Conservation (phyloP, 2,797 vertebrate genomes). For the Xenentodon cancila region DNA sequence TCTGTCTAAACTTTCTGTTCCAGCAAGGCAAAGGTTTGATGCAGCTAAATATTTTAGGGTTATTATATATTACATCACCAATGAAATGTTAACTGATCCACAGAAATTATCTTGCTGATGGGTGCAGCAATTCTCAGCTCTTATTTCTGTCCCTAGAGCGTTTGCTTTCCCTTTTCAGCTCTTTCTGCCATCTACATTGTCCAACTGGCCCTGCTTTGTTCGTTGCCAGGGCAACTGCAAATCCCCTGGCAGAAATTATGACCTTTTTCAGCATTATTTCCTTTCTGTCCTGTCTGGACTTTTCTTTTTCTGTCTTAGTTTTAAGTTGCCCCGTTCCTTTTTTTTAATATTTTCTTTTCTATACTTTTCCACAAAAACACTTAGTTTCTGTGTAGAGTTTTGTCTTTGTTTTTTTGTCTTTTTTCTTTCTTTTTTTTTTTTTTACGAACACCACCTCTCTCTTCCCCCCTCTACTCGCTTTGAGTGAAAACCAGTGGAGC, state of each 20-base stretch:
- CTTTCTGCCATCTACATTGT: constrained; percentile 57
- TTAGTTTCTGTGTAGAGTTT: constrained; percentile 28
- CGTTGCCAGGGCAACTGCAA: constrained; percentile 80
- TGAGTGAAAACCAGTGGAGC: constrained; percentile 73
- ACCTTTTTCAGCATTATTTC: constrained; percentile 67
- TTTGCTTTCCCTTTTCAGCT: constrained; percentile 52
- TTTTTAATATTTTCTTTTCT: constrained; percentile 4
- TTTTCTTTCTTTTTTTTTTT: constrained; percentile 12
- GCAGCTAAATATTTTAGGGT: constrained; percentile 6
- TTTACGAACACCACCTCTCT: constrained; percentile 28
- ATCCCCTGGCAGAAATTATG: constrained; percentile 74
- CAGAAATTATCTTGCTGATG: constrained; percentile 34
- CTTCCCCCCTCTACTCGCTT: constrained; percentile 37
- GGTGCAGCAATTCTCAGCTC: constrained; percentile 37
- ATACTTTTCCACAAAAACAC: constrained; percentile 26
- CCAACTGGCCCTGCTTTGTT: constrained; percentile 75
- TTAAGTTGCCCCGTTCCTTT: constrained; percentile 23
- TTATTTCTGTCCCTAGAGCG: constrained; percentile 45
- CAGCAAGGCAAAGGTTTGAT: not conserved
- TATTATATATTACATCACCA: constrained; percentile 15
- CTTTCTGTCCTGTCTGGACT: constrained; percentile 30
- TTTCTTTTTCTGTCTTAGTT: constrained; percentile 33
- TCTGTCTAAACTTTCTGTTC: constrained; percentile 13
- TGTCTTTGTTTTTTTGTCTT: not conserved
- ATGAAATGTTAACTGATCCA: constrained; percentile 33